Evolutionary conservation across 2,797 vertebrate genomes (phyloP).

Genomic region (Champsocephalus esox): DNA sequence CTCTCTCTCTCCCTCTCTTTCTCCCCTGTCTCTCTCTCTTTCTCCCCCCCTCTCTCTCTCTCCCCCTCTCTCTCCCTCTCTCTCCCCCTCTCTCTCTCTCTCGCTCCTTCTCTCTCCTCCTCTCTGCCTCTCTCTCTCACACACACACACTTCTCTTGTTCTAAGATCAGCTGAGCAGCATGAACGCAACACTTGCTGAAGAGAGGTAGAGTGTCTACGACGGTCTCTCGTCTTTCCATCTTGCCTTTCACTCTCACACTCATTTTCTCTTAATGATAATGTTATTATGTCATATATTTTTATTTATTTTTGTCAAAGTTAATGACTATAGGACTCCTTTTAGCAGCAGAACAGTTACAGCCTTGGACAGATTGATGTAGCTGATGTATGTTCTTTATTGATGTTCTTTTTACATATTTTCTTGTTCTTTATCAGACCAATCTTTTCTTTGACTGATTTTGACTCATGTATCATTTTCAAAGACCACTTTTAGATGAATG

Average conservation of each 20-base stretch:
- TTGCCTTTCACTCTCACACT: slow-evolving; percentile 40
- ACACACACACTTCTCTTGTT: slow-evolving; percentile 63
- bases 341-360: slow-evolving; percentile 5
- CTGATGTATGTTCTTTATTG: background rate
- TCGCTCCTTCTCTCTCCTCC: slow-evolving; percentile 7
- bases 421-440: background rate
- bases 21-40: slow-evolving; percentile 2
- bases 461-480: background rate
- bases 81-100: background rate
- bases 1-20: slow-evolving; percentile 1
- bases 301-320: slow-evolving; percentile 17
- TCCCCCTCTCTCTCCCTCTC: background rate
- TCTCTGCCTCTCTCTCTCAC: slow-evolving; percentile 3
- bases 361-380: background rate
- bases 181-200: slow-evolving; percentile 62
- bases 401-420: background rate
- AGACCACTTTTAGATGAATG: background rate
- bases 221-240: slow-evolving; percentile 36
- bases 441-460: slow-evolving; percentile 1
- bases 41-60: slow-evolving; percentile 5
- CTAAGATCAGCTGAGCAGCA: slow-evolving; percentile 67
- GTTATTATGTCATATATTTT: slow-evolving; percentile 10
- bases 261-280: slow-evolving; percentile 5
- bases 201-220: slow-evolving; percentile 66
- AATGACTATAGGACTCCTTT: slow-evolving; percentile 36